A percentile compares a stretch with the other conserved stretches of the same genome.
phyloP scores from a whole-genome alignment of 2,797 vertebrate genomes.

The Setipinna tenuifilis region DNA sequence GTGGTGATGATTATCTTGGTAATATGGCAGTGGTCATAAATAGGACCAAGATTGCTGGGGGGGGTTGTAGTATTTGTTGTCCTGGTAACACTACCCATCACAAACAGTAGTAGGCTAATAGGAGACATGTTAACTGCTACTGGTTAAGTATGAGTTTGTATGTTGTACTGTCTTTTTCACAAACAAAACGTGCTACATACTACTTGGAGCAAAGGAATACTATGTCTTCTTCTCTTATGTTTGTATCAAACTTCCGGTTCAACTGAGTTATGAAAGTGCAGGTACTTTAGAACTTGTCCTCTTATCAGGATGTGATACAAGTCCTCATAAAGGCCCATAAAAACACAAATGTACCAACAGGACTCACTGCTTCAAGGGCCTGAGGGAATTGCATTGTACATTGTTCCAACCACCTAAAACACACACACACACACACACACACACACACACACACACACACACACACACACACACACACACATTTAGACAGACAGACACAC shows the following conservation, averaged over 20 bases:
- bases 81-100: background rate
- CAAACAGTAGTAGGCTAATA: background rate
- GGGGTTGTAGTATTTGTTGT: background rate
- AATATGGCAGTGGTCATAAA: background rate
- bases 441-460: constrained; percentile 8
- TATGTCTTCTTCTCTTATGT: background rate
- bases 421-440: constrained; percentile 30
- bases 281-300: constrained; percentile 47
- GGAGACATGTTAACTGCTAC: background rate
- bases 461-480: constrained; percentile 15
- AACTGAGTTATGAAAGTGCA: constrained; percentile 21
- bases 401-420: constrained; percentile 28
- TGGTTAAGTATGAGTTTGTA: too few species aligned
- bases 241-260: background rate
- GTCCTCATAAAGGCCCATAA: constrained; percentile 46
- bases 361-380: constrained; percentile 34
- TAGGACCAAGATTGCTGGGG: background rate
- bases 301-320: constrained; percentile 54
- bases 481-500: constrained; percentile 47
- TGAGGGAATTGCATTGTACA: constrained; percentile 37
- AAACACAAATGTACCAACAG: constrained; percentile 35
- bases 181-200: too few species aligned
- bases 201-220: background rate
- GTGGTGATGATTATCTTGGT: background rate
- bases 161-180: too few species aligned